Evolutionary conservation across 2,113 vertebrate species (phyloP).

Genomic region (Phoenicopterus ruber): DNA sequence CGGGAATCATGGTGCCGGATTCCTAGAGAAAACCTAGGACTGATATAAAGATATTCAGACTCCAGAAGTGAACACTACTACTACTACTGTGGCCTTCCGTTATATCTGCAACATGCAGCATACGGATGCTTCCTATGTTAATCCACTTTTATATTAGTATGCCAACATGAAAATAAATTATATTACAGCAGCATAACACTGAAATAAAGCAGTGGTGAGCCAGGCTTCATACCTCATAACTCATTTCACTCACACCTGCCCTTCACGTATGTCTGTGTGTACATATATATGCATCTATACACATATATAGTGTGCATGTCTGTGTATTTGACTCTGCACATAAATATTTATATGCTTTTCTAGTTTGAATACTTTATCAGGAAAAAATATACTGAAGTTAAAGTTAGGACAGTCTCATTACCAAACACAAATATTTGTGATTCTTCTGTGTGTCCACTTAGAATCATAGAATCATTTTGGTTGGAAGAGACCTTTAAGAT

Average conservation of each 20-base stretch:
- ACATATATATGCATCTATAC: not conserved
- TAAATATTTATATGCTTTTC: not conserved
- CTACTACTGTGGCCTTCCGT: not conserved
- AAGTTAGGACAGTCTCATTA: not conserved
- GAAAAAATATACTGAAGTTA: not conserved
- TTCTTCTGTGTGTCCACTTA: not conserved
- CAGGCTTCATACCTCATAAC: not conserved
- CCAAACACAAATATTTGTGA: not conserved
- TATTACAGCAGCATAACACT: not conserved
- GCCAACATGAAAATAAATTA: not conserved
- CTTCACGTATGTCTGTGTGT: not conserved
- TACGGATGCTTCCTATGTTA: not conserved
- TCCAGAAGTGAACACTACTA: not conserved
- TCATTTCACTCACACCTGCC: not conserved
- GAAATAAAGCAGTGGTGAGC: not conserved
- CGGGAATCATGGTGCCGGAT: not conserved
- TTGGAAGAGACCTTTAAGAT: too few species aligned
- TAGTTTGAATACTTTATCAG: not conserved
- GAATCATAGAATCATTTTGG: too few species aligned
- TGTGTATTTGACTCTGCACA: not conserved
- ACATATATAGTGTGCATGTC: accelerated
- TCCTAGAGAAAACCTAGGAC: not conserved
- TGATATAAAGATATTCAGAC: not conserved
- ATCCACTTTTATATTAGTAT: not conserved
- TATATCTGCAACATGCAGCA: not conserved